These are phyloP conservation scores for Microcebus lehilahytsara DNA, from an alignment of 2,113 vertebrate species.

Conservation along the genomic window DNA sequence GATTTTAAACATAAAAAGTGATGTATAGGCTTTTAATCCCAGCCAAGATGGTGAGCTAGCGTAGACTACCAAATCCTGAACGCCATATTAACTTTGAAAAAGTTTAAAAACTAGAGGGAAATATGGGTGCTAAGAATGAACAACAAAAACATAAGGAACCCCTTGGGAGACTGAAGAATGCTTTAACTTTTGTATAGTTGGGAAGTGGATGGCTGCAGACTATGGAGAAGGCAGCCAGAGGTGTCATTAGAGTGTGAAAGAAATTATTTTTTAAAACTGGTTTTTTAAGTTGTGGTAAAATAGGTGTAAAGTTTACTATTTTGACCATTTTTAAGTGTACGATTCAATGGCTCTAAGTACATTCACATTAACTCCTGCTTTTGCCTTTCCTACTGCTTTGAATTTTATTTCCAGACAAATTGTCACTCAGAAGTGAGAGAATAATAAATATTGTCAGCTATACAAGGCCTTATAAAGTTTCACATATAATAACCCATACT, in stretches of 20 bases:
- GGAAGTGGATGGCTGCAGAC: too few relatives aligned
- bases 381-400: not conserved
- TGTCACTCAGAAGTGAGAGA: not conserved
- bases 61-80: not conserved
- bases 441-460: too few relatives aligned
- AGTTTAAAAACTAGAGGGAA: not conserved
- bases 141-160: accelerated
- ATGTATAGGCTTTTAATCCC: not conserved
- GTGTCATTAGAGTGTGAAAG: not conserved
- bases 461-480: not conserved
- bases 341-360: not conserved
- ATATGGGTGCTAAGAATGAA: accelerated
- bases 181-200: not conserved
- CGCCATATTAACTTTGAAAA: not conserved
- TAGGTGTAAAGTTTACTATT: not conserved
- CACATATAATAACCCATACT: too few relatives aligned
- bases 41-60: not conserved
- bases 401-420: not conserved
- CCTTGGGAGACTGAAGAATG: not conserved
- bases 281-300: not conserved
- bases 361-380: not conserved
- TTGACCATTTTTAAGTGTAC: not conserved
- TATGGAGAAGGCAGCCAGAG: not conserved
- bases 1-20: not conserved
- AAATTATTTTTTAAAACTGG: not conserved